phyloP scores from a whole-genome alignment of 2,797 vertebrate genomes.

The Falco novaeseelandiae region DNA sequence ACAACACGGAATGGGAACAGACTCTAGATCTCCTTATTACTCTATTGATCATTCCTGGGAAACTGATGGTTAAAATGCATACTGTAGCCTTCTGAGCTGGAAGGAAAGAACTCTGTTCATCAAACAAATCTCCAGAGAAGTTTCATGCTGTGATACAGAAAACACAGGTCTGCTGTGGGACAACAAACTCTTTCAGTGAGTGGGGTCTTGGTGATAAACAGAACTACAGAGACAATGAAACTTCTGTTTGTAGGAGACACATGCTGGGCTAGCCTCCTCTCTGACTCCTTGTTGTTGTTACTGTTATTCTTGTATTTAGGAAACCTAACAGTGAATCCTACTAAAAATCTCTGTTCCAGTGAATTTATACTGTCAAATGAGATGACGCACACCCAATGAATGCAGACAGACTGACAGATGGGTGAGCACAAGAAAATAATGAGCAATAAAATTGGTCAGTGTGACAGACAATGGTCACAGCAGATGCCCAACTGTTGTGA shows the following conservation, averaged over 20 bases:
- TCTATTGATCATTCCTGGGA: not conserved
- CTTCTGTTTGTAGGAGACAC: not conserved
- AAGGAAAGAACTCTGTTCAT: not conserved
- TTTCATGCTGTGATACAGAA: not conserved
- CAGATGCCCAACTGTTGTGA: not conserved
- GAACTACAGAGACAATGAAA: not conserved
- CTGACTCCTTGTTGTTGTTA: not conserved
- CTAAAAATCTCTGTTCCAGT: not conserved
- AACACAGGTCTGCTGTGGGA: not conserved
- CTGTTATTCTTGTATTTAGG: not conserved
- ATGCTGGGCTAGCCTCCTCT: not conserved
- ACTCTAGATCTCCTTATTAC: not conserved
- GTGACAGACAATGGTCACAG: not conserved
- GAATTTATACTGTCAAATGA: not conserved
- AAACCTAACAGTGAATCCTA: not conserved
- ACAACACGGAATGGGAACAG: not conserved
- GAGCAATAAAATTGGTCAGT: not conserved
- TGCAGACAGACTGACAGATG: constrained; percentile 26
- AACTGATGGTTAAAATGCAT: not conserved
- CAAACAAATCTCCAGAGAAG: constrained; percentile 14
- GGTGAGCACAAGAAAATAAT: constrained; percentile 23
- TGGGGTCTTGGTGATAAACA: not conserved
- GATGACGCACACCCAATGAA: not conserved
- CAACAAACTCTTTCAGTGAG: constrained; percentile 6
- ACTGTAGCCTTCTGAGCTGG: not conserved